Conservation (phyloP, 2,888 invertebrate genomes). For the Phlogophora meticulosa region DNA sequence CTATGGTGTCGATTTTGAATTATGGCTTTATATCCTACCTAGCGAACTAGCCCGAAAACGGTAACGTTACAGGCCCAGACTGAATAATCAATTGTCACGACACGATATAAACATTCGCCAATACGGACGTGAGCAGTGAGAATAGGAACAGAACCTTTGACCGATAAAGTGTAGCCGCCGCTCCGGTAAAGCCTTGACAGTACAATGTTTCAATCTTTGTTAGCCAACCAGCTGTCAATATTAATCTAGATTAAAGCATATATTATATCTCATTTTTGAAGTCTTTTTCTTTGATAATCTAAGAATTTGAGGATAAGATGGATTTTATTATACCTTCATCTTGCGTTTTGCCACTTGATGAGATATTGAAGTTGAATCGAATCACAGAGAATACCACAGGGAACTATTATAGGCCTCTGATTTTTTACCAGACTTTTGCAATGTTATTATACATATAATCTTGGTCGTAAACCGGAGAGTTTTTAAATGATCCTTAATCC, state of each 20-base stretch:
- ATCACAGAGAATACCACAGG: constrained; percentile 9
- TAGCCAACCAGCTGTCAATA: not conserved
- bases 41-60: too few species aligned
- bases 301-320: constrained; percentile 6
- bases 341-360: not conserved
- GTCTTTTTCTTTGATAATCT: not conserved
- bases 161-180: not conserved
- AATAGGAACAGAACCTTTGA: constrained; percentile 9
- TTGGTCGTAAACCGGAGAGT: too few species aligned
- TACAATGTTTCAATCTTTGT: constrained; percentile 5
- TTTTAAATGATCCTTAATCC: not conserved
- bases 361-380: not conserved
- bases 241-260: constrained; percentile 15
- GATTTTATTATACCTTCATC: not conserved
- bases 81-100: not conserved
- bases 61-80: too few species aligned
- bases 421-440: not conserved
- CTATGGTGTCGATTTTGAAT: too few species aligned
- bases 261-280: constrained; percentile 3
- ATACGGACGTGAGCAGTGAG: not conserved
- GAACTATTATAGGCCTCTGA: constrained; percentile 15
- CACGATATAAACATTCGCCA: not conserved
- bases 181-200: not conserved
- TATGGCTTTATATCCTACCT: too few species aligned
- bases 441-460: fast-evolving